These are phyloP conservation scores for Scytalopus superciliaris DNA, from an alignment of 2,113 vertebrate species.

Conservation along the genomic window DNA sequence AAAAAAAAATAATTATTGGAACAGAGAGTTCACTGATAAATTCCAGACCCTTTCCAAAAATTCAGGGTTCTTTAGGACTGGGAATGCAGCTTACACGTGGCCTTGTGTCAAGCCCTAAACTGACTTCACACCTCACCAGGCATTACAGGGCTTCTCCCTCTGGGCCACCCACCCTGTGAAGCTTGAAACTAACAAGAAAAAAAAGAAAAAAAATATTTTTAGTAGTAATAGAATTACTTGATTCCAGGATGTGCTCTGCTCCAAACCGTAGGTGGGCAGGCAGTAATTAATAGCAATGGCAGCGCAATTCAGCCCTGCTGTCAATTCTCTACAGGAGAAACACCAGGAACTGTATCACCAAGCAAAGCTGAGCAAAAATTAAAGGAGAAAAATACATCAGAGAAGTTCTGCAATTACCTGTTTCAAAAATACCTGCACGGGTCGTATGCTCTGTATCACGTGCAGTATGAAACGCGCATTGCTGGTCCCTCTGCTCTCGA, in stretches of 20 bases:
- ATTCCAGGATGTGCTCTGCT: background rate
- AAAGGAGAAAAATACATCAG: rapidly evolving
- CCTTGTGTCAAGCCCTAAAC: background rate
- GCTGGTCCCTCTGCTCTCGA: background rate
- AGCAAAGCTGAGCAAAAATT: background rate
- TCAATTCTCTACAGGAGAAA: rapidly evolving
- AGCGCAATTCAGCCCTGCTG: background rate
- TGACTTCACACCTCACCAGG: background rate
- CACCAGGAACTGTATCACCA: rapidly evolving
- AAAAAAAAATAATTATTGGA: background rate
- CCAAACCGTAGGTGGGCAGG: rapidly evolving
- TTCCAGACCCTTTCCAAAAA: background rate
- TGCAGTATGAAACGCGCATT: rapidly evolving
- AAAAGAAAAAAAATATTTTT: background rate
- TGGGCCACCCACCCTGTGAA: rapidly evolving
- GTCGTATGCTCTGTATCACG: rapidly evolving
- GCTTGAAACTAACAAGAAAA: background rate
- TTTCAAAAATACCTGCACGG: rapidly evolving
- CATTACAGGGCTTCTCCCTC: background rate
- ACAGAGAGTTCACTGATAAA: background rate
- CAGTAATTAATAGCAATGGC: rapidly evolving
- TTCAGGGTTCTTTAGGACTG: rapidly evolving
- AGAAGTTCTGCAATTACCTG: background rate
- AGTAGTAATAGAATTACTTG: background rate
- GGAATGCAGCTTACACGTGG: rapidly evolving